These are phyloP conservation scores for Drosophila malerkotliana DNA, from an alignment of 1,140 invertebrate species.

Conservation along the genomic window DNA sequence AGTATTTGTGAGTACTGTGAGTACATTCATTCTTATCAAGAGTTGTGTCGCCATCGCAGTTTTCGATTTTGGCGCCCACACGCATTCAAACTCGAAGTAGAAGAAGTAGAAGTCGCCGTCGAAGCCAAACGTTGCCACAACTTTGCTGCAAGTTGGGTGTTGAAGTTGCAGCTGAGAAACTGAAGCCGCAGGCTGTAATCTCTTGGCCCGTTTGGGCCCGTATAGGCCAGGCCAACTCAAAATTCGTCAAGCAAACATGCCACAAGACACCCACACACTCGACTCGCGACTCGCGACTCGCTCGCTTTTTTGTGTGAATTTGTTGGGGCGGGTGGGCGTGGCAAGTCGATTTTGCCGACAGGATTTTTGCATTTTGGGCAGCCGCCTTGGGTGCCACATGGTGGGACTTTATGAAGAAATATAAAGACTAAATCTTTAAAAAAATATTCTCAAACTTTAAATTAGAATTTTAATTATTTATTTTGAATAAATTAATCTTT, in stretches of 20 bases:
- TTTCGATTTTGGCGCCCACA: conserved; percentile 59
- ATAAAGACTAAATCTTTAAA: neutral
- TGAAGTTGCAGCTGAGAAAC: conserved; percentile 38
- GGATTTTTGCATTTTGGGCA: conserved; percentile 60
- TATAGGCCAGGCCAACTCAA: conserved; percentile 45
- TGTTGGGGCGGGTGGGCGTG: conserved; percentile 56
- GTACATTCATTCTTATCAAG: conserved; percentile 71
- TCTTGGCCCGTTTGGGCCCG: neutral
- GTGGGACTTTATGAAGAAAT: conserved; percentile 5
- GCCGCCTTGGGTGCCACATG: conserved; percentile 28
- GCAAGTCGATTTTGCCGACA: conserved; percentile 57
- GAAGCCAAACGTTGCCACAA: conserved; percentile 20
- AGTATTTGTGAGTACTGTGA: conserved; percentile 31
- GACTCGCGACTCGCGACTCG: neutral
- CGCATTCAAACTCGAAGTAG: conserved; percentile 24
- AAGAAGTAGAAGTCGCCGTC: conserved; percentile 19
- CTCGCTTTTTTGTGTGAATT: neutral
- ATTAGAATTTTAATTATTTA: no score
- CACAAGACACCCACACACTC: conserved; percentile 24
- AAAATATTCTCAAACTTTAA: no score
- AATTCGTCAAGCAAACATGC: conserved; percentile 69
- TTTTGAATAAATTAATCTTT: no score
- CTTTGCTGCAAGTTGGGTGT: conserved; percentile 1
- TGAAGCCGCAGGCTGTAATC: neutral
- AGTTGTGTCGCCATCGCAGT: conserved; percentile 72